Evolutionary conservation across 2,113 vertebrate species (phyloP).

Genomic region (Colossoma macropomum): DNA sequence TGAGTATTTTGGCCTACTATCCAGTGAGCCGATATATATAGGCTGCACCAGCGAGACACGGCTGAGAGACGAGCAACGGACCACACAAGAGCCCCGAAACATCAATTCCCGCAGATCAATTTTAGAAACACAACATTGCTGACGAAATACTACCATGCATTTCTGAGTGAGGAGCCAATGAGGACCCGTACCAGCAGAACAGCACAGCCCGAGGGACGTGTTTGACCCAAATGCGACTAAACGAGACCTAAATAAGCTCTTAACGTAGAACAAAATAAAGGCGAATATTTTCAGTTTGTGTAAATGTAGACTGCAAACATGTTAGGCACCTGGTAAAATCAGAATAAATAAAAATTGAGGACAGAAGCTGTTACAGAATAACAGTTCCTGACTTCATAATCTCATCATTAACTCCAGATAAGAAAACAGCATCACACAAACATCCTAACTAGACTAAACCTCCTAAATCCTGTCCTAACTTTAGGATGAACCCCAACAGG

Average conservation of each 20-base stretch:
- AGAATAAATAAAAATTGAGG: no score
- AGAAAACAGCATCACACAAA: no score
- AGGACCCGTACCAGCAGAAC: not conserved
- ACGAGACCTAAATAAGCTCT: not conserved
- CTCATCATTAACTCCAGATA: no score
- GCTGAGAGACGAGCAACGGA: slow-evolving; percentile 21
- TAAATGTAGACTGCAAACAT: not conserved
- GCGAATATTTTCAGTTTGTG: not conserved
- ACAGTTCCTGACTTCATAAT: no score
- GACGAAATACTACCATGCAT: not conserved
- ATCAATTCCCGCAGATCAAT: not conserved
- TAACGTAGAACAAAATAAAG: not conserved
- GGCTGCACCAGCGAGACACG: slow-evolving; percentile 22
- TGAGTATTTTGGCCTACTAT: slow-evolving; percentile 51
- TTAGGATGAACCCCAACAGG: no score
- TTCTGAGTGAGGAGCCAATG: not conserved
- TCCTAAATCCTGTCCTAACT: no score
- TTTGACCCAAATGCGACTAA: not conserved
- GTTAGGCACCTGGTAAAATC: no score
- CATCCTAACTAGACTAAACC: no score
- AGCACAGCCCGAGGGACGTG: not conserved
- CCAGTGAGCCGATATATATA: slow-evolving; percentile 44
- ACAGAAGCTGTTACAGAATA: no score
- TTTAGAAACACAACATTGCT: not conserved
- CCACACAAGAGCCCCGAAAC: not conserved